Evolutionary conservation across 2,888 invertebrate genomes (phyloP).

Genomic region (Liposcelis brunnea): DNA sequence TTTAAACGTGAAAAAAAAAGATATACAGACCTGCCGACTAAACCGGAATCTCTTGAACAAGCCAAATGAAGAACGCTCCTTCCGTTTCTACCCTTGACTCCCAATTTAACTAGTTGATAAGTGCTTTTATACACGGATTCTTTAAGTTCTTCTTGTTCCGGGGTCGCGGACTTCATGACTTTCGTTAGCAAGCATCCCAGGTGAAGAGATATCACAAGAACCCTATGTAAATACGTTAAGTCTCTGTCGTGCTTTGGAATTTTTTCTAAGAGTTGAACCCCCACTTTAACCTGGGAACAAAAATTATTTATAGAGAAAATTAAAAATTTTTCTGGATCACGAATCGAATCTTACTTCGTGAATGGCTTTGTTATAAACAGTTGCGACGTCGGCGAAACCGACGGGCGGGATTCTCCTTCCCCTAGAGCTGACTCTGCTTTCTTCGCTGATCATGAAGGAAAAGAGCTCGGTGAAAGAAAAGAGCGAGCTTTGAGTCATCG

Average conservation of each 20-base stretch:
- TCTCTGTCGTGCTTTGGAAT: slow-evolving; percentile 37
- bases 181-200: slow-evolving; percentile 59
- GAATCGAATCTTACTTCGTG: slow-evolving; percentile 22
- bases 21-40: slow-evolving; percentile 34
- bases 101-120: slow-evolving; percentile 56
- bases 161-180: slow-evolving; percentile 23
- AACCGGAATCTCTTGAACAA: slow-evolving; percentile 58
- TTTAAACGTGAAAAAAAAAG: neutral
- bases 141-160: slow-evolving; percentile 20
- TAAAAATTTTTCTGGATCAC: no score
- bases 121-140: slow-evolving; percentile 31
- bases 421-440: slow-evolving; percentile 36
- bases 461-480: slow-evolving; percentile 90
- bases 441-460: slow-evolving; percentile 84
- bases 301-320: no score
- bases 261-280: no score
- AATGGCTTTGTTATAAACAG: slow-evolving; percentile 67
- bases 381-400: slow-evolving; percentile 62
- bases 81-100: slow-evolving; percentile 41
- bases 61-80: slow-evolving; percentile 65
- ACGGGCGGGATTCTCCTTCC: slow-evolving; percentile 61
- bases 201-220: slow-evolving; percentile 72
- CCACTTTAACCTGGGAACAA: no score
- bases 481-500: slow-evolving; percentile 86
- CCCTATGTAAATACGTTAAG: slow-evolving; percentile 59